A percentile compares a stretch with the other conserved stretches of the same genome.
phyloP scores from a whole-genome alignment of 2,888 invertebrate species.

The Ecdyonurus torrentis region DNA sequence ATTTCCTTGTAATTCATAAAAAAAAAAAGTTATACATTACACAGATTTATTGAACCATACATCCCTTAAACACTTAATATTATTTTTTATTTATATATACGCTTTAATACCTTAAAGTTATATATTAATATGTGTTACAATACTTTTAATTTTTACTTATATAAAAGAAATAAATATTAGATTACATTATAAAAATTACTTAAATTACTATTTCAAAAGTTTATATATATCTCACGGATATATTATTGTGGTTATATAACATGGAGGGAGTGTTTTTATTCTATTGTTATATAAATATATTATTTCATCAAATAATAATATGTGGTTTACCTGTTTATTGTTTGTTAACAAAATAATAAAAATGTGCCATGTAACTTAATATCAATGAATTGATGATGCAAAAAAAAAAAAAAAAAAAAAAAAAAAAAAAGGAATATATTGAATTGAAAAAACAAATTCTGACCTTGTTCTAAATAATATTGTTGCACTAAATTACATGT shows the following conservation, averaged over 20 bases:
- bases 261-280: background rate
- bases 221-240: background rate
- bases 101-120: no score
- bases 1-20: no score
- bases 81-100: no score
- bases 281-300: no score
- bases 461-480: background rate
- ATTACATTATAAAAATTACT: background rate
- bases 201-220: background rate
- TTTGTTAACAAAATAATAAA: background rate
- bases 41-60: no score
- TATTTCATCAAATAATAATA: background rate
- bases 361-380: background rate
- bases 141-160: background rate
- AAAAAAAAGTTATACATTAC: no score
- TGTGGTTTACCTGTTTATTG: background rate
- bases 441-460: background rate
- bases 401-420: background rate
- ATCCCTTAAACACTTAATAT: no score
- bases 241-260: background rate
- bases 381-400: background rate
- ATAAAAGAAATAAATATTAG: background rate
- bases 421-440: background rate
- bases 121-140: background rate
- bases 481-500: background rate